Evolutionary conservation across 2,113 vertebrate species (phyloP).

Genomic region (Strix uralensis): DNA sequence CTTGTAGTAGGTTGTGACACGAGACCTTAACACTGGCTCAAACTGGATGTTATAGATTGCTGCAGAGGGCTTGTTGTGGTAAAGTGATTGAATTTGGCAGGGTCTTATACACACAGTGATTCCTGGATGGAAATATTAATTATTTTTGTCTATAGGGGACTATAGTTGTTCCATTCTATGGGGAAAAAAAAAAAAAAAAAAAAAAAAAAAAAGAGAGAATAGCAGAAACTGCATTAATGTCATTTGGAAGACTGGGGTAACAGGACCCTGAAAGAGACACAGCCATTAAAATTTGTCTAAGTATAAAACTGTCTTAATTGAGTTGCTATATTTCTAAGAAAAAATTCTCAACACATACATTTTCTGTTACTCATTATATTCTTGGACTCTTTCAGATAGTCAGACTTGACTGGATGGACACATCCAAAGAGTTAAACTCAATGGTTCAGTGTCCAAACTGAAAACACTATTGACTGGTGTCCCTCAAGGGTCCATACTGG

Average conservation of each 20-base stretch:
- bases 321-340: background rate
- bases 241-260: background rate
- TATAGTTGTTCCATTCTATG: background rate
- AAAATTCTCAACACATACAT: background rate
- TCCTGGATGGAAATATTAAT: background rate
- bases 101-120: background rate
- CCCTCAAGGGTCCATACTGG: background rate
- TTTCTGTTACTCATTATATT: background rate
- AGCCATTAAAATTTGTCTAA: background rate
- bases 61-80: background rate
- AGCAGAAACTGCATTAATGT: background rate
- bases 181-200: background rate
- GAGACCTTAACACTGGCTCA: background rate
- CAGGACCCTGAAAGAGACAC: background rate
- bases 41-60: background rate
- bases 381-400: background rate
- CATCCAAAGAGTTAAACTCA: background rate
- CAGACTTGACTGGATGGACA: background rate
- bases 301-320: background rate
- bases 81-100: background rate
- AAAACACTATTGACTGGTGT: background rate
- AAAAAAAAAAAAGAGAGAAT: background rate
- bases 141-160: background rate
- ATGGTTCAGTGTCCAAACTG: background rate
- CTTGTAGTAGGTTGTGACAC: background rate